These are phyloP conservation scores for Pollenia amentaria DNA, from an alignment of 2,888 invertebrate species.

Conservation along the genomic window DNA sequence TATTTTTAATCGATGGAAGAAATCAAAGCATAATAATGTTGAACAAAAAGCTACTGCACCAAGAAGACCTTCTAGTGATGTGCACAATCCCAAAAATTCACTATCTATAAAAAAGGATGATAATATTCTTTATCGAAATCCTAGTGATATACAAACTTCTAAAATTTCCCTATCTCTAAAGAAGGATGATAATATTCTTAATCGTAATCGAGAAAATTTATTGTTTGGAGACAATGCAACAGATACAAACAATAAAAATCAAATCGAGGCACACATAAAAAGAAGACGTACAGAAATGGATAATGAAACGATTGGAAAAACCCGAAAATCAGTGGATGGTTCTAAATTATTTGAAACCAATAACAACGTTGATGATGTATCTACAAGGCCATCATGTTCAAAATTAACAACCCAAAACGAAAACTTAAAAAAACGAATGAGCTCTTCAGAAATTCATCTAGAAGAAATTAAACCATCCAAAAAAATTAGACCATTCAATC, in stretches of 20 bases:
- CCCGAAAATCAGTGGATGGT: conserved; percentile 36
- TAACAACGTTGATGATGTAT: not conserved
- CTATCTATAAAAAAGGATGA: too few relatives aligned
- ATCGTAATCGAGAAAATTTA: conserved; percentile 84
- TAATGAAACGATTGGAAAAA: conserved; percentile 75
- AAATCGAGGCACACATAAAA: conserved; percentile 79
- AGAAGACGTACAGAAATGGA: conserved; percentile 76
- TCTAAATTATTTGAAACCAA: not conserved
- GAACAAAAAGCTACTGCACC: conserved; percentile 18
- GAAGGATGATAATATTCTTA: conserved; percentile 70
- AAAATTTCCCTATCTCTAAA: not conserved
- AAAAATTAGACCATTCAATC: conserved; percentile 85
- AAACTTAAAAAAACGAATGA: conserved; percentile 74
- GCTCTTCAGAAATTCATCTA: conserved; percentile 74
- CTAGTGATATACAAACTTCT: not conserved
- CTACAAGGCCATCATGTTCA: not conserved
- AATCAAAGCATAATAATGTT: conserved; percentile 56
- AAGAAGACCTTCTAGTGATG: conserved; percentile 21
- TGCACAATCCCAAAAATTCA: not conserved
- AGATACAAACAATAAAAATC: conserved; percentile 78
- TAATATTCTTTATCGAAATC: too few relatives aligned
- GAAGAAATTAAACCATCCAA: conserved; percentile 79
- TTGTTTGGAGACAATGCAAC: conserved; percentile 85
- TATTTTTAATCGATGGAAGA: conserved; percentile 83
- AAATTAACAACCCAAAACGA: conserved; percentile 28